Evolutionary conservation across 2,797 vertebrate species (phyloP).

Genomic region (Acipenser oxyrinchus): DNA sequence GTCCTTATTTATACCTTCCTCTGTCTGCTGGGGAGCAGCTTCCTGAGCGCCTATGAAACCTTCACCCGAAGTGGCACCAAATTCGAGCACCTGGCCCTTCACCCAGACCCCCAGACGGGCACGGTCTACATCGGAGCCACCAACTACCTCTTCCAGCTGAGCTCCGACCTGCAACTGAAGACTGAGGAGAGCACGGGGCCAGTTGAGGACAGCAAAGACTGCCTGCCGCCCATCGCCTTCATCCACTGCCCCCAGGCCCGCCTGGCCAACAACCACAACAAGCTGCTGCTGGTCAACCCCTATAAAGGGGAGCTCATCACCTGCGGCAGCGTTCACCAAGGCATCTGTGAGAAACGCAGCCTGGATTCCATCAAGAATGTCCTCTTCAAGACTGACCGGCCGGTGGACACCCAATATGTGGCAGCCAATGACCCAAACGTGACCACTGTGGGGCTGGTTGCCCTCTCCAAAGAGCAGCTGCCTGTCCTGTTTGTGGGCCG

Average conservation of each 20-base stretch:
- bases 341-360: slow-evolving; percentile 85
- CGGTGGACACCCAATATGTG: slow-evolving; percentile 91
- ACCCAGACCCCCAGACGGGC: slow-evolving; percentile 68
- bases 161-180: slow-evolving; percentile 59
- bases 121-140: slow-evolving; percentile 84
- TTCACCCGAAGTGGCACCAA: slow-evolving; percentile 65
- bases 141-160: slow-evolving; percentile 85
- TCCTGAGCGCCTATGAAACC: slow-evolving; percentile 51
- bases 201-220: slow-evolving; percentile 82
- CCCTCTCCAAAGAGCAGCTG: slow-evolving; percentile 58
- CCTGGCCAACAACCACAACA: slow-evolving; percentile 83
- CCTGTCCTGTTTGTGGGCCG: slow-evolving; percentile 87
- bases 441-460: slow-evolving; percentile 85
- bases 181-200: slow-evolving; percentile 71
- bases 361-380: slow-evolving; percentile 57
- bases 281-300: slow-evolving; percentile 78
- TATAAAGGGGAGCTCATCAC: slow-evolving; percentile 78
- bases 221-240: slow-evolving; percentile 79
- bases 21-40: slow-evolving; percentile 50
- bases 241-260: slow-evolving; percentile 80
- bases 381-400: slow-evolving; percentile 75
- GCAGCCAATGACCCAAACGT: slow-evolving; percentile 89
- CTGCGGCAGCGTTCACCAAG: slow-evolving; percentile 90
- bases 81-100: slow-evolving; percentile 85
- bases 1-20: slow-evolving; percentile 54